Percentiles rank a stretch among this genome's conserved stretches.
Evolutionary conservation across 2,113 vertebrate species (phyloP).

Genomic region (Morone chrysops): DNA sequence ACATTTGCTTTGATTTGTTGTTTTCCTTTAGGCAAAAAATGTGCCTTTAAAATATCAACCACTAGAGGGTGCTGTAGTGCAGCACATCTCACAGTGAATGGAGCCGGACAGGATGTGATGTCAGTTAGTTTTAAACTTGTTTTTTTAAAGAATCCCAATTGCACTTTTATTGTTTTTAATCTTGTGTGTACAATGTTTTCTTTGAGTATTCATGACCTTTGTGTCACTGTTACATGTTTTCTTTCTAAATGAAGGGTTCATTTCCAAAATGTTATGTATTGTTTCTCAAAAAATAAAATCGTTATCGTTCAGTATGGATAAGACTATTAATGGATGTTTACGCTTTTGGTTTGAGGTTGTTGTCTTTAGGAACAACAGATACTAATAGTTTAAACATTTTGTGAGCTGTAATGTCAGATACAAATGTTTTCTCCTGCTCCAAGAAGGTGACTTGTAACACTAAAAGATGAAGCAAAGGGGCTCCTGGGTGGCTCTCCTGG

Average conservation of each 20-base stretch:
- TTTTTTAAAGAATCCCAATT: constrained; percentile 41
- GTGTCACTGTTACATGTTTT: constrained; percentile 2
- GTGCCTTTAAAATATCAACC: constrained; percentile 46
- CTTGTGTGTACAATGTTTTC: constrained; percentile 1
- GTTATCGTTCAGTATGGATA: background rate
- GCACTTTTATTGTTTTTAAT: constrained; percentile 67
- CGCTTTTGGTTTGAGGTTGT: background rate
- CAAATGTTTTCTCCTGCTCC: background rate
- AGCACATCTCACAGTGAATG: constrained; percentile 28
- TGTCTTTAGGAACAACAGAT: background rate
- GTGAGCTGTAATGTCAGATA: background rate
- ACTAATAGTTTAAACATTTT: background rate
- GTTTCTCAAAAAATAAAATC: constrained; percentile 48
- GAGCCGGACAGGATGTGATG: background rate
- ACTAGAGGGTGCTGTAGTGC: constrained; percentile 73
- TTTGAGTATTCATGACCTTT: background rate
- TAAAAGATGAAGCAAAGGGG: background rate
- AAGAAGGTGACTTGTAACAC: background rate
- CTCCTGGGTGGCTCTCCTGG: too few relatives aligned
- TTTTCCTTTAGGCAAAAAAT: background rate
- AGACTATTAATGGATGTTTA: background rate
- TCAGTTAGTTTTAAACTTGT: constrained; percentile 19
- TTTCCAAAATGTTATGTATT: constrained; percentile 15
- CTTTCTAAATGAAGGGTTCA: constrained; percentile 62
- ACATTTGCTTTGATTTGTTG: background rate